Percentiles rank a stretch among this genome's conserved stretches.
phyloP scores from a whole-genome alignment of 1,140 invertebrate species.

The Octopus sinensis region DNA sequence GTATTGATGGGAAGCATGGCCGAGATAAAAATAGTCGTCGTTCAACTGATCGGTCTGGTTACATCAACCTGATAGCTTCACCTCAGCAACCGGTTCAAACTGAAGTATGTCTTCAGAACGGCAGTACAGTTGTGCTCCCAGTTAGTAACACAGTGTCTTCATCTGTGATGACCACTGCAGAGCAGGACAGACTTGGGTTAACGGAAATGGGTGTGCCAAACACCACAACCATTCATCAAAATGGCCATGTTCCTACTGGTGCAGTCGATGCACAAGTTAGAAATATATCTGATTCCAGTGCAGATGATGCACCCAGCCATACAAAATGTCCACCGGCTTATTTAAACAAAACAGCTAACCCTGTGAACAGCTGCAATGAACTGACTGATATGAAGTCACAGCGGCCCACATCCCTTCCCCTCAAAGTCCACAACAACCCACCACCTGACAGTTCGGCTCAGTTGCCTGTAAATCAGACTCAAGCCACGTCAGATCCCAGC shows the following conservation, averaged over 20 bases:
- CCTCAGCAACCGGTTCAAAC: conserved; percentile 18
- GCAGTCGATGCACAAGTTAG: conserved; percentile 33
- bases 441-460: not conserved
- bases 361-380: not conserved
- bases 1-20: not conserved
- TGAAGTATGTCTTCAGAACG: conserved; percentile 37
- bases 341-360: not conserved
- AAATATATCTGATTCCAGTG: conserved; percentile 41
- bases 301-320: conserved; percentile 27
- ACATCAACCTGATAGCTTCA: not conserved
- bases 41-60: not conserved
- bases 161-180: conserved; percentile 1
- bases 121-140: conserved; percentile 30
- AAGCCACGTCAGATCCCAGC: conserved; percentile 66
- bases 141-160: conserved; percentile 23
- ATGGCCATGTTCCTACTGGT: conserved; percentile 27
- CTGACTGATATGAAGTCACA: conserved; percentile 18
- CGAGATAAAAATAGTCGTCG: not conserved
- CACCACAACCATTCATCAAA: conserved; percentile 25
- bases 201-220: conserved; percentile 46
- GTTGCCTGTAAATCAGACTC: conserved; percentile 59
- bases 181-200: conserved; percentile 27
- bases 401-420: conserved; percentile 46
- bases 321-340: conserved; percentile 18
- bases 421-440: conserved; percentile 46